These are phyloP conservation scores for Minunthozetes semirufus DNA, from an alignment of 2,888 invertebrate species.

Conservation along the genomic window DNA sequence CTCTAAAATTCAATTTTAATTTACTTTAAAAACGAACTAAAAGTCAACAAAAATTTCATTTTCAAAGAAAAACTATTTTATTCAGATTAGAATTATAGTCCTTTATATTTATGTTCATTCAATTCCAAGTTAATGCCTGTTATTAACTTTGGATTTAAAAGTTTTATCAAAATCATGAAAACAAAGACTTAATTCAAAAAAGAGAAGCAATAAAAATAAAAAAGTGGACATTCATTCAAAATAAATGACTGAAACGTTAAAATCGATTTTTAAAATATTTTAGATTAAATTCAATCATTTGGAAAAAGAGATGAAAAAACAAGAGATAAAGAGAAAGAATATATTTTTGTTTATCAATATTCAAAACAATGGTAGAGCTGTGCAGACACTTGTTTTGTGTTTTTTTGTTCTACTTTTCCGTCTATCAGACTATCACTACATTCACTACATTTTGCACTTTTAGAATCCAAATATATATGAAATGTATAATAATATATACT, in stretches of 20 bases:
- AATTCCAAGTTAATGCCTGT: too few relatives aligned
- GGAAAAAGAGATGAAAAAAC: background rate
- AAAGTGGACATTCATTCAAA: background rate
- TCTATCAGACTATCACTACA: background rate
- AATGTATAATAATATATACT: background rate
- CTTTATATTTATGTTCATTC: too few relatives aligned
- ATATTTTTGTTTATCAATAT: background rate
- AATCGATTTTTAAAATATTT: background rate
- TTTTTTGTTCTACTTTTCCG: background rate
- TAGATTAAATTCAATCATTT: background rate
- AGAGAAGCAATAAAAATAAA: background rate
- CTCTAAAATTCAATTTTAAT: too few relatives aligned
- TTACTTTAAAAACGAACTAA: too few relatives aligned
- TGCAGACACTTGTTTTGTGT: background rate
- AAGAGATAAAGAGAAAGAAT: background rate
- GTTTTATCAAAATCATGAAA: background rate
- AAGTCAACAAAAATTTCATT: too few relatives aligned
- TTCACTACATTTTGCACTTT: constrained; percentile 7
- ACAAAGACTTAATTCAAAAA: background rate
- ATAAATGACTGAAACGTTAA: background rate
- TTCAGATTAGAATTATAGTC: too few relatives aligned
- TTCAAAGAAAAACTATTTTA: too few relatives aligned
- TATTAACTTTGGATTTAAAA: constrained; percentile 8
- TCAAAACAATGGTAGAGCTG: background rate
- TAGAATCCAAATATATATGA: background rate